Base-by-base conservation (phyloP, 2,888 invertebrate species). In the Drosophila maculinotata region DNA sequence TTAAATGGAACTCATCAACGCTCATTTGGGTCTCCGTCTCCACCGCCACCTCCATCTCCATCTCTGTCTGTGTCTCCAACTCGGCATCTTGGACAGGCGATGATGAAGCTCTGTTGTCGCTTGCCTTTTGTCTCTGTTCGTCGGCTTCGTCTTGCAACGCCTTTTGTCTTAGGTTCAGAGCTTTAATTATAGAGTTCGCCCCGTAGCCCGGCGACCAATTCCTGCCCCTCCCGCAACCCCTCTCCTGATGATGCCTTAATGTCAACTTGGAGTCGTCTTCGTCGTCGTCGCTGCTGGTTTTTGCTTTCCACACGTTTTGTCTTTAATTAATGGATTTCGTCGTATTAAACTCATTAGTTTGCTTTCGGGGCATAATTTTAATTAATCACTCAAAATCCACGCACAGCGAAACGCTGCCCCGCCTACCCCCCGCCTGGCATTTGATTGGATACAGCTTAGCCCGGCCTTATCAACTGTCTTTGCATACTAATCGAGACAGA, bases 1-100 rank as follows among this genome's bases (percentile, higher is more conserved):
- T 85, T 85, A 85, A 85, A 85, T 85, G 85, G 85, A 87, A 87
- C 80, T 87, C 85, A 87, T 87, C 85, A 87, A 75, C 87, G 85
- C 72, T 76, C 82, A 80, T 83, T 85, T 85, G 79, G 75, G 57
- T 68, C 78, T 76, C 58, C 57, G 45, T 62, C 54, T 66, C 31
- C 51, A 58, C 65, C 52, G 28, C 41, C 39, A 45, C 38, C 38
- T 20, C 28, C n/a, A 14, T 35, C 35, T 51, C 14, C 36, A 26
- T 56, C 47, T 35, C 25, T 41, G 33, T 62, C 51, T 45, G 15
- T 23, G 20, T 48, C 59, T 14, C 48, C 42, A 4, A 9, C 41
- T 49, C 30, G 25, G 28, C 42, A 12, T 35, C 49, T 62, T 57
- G 67, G 76, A 66, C 67, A 51, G 72, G 39, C 66, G 66, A 79